A percentile compares a stretch with the other conserved stretches of the same genome.
phyloP scores from a whole-genome alignment of 2,797 vertebrate genomes.

The Oreochromis mossambicus region DNA sequence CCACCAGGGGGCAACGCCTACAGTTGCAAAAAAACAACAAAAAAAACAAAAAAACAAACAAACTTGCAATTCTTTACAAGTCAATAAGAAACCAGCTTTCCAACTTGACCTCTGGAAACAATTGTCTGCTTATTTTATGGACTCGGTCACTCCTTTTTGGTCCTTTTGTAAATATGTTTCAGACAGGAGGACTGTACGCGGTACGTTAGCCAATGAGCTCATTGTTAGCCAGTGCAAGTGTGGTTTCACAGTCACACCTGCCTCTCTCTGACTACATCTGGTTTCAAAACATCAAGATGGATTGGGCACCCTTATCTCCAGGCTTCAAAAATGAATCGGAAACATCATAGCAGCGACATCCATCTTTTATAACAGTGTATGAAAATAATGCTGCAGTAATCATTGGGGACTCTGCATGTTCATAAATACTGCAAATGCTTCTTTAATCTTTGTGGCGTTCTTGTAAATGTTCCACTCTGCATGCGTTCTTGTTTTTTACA shows the following conservation, averaged over 20 bases:
- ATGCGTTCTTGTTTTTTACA: not conserved
- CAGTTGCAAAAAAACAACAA: not conserved
- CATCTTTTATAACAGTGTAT: not conserved
- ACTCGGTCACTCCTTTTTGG: not conserved
- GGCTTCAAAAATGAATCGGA: not conserved
- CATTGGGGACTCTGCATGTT: not conserved
- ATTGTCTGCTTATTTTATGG: not conserved
- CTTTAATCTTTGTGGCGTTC: not conserved
- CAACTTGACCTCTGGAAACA: not conserved
- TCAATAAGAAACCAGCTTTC: not conserved
- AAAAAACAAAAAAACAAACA: not conserved
- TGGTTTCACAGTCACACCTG: not conserved
- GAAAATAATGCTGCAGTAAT: not conserved
- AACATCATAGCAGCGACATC: not conserved
- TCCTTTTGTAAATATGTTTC: not conserved
- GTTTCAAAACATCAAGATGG: not conserved
- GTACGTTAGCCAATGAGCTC: not conserved
- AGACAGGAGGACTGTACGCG: fast-evolving
- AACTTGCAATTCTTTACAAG: not conserved
- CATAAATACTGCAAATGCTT: not conserved
- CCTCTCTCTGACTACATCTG: not conserved
- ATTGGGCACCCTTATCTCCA: not conserved
- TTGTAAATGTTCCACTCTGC: not conserved
- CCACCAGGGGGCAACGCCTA: not conserved
- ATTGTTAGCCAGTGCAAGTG: not conserved